A percentile compares a stretch with the other conserved stretches of the same genome.
These are phyloP conservation scores for Hypothenemus hampei DNA, from an alignment of 1,140 invertebrate genomes.

Conservation along the genomic window DNA sequence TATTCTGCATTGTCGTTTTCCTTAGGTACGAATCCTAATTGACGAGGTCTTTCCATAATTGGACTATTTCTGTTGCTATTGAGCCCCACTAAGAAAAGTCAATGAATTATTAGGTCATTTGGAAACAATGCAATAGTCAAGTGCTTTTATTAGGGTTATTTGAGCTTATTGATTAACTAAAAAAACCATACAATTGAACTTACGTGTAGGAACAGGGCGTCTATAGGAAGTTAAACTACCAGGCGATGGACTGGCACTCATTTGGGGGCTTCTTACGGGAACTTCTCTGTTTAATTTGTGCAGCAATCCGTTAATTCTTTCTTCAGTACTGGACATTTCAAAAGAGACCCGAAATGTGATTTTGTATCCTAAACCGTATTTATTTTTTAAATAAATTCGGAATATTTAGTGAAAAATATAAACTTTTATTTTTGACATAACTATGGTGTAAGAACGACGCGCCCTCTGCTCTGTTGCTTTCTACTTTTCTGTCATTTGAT, in stretches of 20 bases:
- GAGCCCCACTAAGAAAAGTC: constrained; percentile 24
- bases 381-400: neutral
- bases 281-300: constrained; percentile 34
- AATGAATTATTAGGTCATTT: no score
- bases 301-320: constrained; percentile 40
- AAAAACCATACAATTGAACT: no score
- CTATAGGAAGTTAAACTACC: constrained; percentile 30
- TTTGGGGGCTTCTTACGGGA: constrained; percentile 25
- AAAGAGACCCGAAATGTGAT: neutral
- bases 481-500: no score
- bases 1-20: constrained; percentile 44
- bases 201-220: constrained; percentile 30
- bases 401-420: constrained; percentile 12
- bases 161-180: no score
- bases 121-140: no score
- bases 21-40: constrained; percentile 33
- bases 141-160: no score
- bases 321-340: constrained; percentile 36
- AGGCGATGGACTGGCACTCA: constrained; percentile 27
- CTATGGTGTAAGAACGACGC: constrained; percentile 3
- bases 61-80: constrained; percentile 32
- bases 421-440: constrained; percentile 22
- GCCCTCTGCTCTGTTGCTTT: no score
- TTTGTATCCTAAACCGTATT: neutral
- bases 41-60: constrained; percentile 31